A percentile compares a stretch with the other conserved stretches of the same genome.
Conservation (phyloP, 2,797 vertebrate species). For the Sebastolobus alascanus region DNA sequence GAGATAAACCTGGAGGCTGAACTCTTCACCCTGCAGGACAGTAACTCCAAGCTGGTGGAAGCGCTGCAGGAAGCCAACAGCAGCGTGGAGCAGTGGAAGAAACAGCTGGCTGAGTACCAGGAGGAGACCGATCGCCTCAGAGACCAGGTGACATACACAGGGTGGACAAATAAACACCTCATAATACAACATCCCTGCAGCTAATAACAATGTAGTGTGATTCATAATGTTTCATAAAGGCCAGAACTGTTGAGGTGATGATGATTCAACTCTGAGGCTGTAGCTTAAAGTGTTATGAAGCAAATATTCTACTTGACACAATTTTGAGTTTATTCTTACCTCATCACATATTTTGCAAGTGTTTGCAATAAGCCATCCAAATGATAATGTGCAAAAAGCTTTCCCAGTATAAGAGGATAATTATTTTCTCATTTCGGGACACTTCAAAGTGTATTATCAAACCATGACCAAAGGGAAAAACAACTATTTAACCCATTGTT, state of each 20-base stretch:
- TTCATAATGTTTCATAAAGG: background rate
- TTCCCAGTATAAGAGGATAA: background rate
- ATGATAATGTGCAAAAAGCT: background rate
- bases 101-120: conserved; percentile 92
- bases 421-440: background rate
- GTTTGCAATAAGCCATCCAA: background rate
- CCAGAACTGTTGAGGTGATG: background rate
- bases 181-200: background rate
- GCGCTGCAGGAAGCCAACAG: conserved; percentile 94
- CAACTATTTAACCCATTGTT: background rate
- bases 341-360: background rate
- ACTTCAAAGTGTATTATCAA: background rate
- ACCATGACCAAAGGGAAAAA: background rate
- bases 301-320: background rate
- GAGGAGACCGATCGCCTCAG: conserved; percentile 92
- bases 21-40: conserved; percentile 95
- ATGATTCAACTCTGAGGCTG: background rate
- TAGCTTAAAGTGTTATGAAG: background rate
- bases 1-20: conserved; percentile 95
- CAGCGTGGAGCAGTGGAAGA: conserved; percentile 93
- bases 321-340: background rate
- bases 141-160: conserved; percentile 85
- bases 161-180: background rate
- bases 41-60: conserved; percentile 91
- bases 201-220: background rate